These are phyloP conservation scores for Helobdella robusta DNA, from an alignment of 2,888 invertebrate species.

Conservation along the genomic window DNA sequence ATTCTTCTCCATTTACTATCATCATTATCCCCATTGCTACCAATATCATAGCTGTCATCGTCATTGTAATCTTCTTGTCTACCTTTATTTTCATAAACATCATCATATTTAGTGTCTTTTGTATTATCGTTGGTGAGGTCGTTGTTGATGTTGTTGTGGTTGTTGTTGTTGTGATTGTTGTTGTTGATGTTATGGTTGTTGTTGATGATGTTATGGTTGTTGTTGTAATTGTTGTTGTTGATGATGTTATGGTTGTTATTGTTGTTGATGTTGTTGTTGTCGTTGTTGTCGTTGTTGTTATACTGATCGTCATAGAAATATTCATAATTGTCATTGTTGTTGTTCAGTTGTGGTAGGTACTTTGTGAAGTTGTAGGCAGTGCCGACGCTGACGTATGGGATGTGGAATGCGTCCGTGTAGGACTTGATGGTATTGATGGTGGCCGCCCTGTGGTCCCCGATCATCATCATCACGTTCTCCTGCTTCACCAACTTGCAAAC, in stretches of 20 bases:
- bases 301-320: too few species aligned
- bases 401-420: constrained; percentile 18
- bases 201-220: background rate
- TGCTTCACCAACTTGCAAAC: constrained; percentile 20
- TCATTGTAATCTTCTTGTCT: background rate
- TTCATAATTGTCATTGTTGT: too few species aligned
- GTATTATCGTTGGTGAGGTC: background rate
- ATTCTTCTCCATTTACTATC: too few species aligned
- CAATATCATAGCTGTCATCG: background rate
- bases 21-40: background rate
- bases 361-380: constrained; percentile 8
- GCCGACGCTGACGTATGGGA: constrained; percentile 17
- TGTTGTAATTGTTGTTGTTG: too few species aligned
- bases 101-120: background rate
- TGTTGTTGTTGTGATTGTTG: background rate
- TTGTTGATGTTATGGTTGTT: background rate
- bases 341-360: too few species aligned
- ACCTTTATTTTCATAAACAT: background rate
- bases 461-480: background rate
- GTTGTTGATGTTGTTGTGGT: background rate
- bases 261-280: too few species aligned
- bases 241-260: too few species aligned
- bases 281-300: too few species aligned
- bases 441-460: constrained; percentile 1
- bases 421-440: constrained; percentile 23